Evolutionary conservation across 2,888 invertebrate species (phyloP).

Genomic region (Steinernema carpocapsae): DNA sequence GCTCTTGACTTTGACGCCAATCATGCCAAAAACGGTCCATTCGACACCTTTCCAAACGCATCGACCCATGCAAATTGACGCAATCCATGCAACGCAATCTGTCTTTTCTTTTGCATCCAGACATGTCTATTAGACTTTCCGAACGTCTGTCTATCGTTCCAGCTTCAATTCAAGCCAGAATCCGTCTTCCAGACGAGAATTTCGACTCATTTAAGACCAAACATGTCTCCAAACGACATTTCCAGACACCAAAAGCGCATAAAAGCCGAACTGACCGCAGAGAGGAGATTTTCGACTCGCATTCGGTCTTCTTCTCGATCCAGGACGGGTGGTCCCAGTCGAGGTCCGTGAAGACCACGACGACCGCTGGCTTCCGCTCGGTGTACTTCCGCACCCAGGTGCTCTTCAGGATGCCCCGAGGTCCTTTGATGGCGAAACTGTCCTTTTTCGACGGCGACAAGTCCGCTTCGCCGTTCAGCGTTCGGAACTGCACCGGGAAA

Average conservation of each 20-base stretch:
- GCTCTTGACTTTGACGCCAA: too few relatives aligned
- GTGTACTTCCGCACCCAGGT: slow-evolving; percentile 90
- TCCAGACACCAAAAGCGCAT: slow-evolving; percentile 13
- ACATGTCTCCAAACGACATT: too few relatives aligned
- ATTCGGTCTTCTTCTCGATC: slow-evolving; percentile 92
- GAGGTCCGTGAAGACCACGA: slow-evolving; percentile 89
- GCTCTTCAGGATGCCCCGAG: slow-evolving; percentile 44
- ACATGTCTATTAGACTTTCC: too few relatives aligned
- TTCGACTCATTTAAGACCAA: background rate
- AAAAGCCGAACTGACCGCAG: slow-evolving; percentile 70
- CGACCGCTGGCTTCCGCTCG: slow-evolving; percentile 84
- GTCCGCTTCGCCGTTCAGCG: slow-evolving; percentile 82
- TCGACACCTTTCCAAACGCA: too few relatives aligned
- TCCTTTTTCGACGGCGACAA: slow-evolving; percentile 75
- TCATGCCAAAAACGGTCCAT: too few relatives aligned
- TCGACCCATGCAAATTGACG: too few relatives aligned
- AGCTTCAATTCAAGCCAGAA: too few relatives aligned
- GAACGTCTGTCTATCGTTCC: background rate
- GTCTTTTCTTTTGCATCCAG: too few relatives aligned
- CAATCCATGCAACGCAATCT: too few relatives aligned
- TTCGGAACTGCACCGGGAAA: slow-evolving; percentile 82
- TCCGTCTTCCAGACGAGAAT: too few relatives aligned
- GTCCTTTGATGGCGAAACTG: slow-evolving; percentile 29
- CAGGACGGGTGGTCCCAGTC: slow-evolving; percentile 95
- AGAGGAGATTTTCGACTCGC: slow-evolving; percentile 83